Conservation (phyloP, 2,797 vertebrate species). For the Pitangus sulphuratus region DNA sequence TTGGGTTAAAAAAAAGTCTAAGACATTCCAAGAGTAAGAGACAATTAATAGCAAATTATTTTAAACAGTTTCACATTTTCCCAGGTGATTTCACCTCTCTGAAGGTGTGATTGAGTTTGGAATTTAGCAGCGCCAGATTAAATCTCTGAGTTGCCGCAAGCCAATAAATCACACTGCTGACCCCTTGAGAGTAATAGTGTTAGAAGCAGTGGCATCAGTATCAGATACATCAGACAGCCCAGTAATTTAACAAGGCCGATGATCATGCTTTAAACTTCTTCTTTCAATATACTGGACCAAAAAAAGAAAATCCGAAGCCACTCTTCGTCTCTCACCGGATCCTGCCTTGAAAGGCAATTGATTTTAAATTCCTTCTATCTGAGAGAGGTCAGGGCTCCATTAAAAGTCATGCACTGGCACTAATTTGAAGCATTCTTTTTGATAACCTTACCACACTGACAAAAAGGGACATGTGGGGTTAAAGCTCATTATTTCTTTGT, state of each 20-base stretch:
- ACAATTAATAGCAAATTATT: not conserved
- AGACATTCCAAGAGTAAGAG: not conserved
- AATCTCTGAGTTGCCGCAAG: not conserved
- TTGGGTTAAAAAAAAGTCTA: not conserved
- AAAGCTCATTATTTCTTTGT: not conserved
- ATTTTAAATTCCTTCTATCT: not conserved
- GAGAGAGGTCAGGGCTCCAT: not conserved
- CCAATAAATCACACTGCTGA: not conserved
- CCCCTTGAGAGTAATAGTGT: not conserved
- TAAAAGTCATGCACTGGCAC: not conserved
- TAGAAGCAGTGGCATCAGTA: not conserved
- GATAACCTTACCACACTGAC: not conserved
- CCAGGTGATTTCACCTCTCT: not conserved
- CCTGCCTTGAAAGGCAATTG: not conserved
- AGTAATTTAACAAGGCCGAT: not conserved
- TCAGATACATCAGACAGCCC: not conserved
- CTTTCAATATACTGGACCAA: not conserved
- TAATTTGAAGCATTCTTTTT: not conserved
- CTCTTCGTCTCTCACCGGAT: not conserved
- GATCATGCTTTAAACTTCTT: not conserved
- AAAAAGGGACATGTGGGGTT: not conserved
- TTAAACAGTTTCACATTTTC: not conserved
- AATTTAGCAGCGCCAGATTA: not conserved
- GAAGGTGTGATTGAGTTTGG: not conserved
- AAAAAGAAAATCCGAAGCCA: not conserved